These are phyloP conservation scores for Drosophila mauritiana DNA, from an alignment of 1,140 invertebrate species.

Conservation along the genomic window DNA sequence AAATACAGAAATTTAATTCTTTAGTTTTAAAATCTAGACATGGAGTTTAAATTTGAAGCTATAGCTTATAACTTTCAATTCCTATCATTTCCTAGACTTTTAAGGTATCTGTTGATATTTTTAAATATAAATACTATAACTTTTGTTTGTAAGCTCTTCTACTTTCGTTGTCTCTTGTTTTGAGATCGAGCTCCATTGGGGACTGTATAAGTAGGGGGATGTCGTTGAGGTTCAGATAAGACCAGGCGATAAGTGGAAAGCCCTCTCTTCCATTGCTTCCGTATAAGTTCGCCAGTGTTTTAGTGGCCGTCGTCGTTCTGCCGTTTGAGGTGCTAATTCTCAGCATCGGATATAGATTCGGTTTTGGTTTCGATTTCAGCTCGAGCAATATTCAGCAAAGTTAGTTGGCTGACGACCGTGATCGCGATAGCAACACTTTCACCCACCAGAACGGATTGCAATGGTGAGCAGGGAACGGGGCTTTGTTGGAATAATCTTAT, in stretches of 20 bases:
- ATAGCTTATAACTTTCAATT: too few relatives aligned
- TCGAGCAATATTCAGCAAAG: neutral
- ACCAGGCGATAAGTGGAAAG: neutral
- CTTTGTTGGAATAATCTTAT: neutral
- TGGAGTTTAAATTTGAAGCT: too few relatives aligned
- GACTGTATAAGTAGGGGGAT: neutral
- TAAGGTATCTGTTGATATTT: too few relatives aligned
- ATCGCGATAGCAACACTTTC: slow-evolving; percentile 7
- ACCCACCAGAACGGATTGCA: neutral
- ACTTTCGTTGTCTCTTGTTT: too few relatives aligned
- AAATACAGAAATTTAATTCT: too few relatives aligned
- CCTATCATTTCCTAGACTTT: too few relatives aligned
- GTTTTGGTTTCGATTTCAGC: slow-evolving; percentile 17
- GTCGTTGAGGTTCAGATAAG: neutral
- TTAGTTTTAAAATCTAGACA: too few relatives aligned
- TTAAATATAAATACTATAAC: too few relatives aligned
- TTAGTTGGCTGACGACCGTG: slow-evolving; percentile 2
- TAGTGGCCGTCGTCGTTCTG: neutral
- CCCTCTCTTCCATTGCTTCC: neutral
- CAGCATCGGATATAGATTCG: slow-evolving; percentile 6
- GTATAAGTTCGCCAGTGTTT: neutral
- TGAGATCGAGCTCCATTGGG: neutral
- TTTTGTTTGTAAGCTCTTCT: neutral
- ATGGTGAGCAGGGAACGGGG: neutral
- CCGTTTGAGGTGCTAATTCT: slow-evolving; percentile 39